Percentiles rank a stretch among this genome's conserved stretches.
These are phyloP conservation scores for Procapra przewalskii DNA, from an alignment of 2,113 vertebrate genomes.

Conservation along the genomic window DNA sequence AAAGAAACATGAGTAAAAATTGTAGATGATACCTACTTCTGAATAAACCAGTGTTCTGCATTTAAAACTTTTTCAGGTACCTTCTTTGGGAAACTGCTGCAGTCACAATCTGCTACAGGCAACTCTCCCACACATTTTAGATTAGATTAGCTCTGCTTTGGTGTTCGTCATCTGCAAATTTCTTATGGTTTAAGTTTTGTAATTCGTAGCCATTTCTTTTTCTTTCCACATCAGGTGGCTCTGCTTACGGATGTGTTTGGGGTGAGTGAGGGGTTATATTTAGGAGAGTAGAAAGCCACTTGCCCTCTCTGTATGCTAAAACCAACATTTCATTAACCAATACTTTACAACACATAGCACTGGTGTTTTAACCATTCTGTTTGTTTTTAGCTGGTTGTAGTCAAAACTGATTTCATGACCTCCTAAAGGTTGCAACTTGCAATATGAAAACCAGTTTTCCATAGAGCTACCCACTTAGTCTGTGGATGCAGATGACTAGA, in stretches of 20 bases:
- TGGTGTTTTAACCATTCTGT: not conserved
- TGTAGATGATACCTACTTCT: not conserved
- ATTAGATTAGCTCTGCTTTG: not conserved
- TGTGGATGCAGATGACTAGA: not conserved
- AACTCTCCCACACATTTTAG: not conserved
- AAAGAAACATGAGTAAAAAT: not conserved
- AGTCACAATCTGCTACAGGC: not conserved
- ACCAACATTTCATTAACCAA: not conserved
- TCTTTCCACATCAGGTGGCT: not conserved
- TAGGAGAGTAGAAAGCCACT: not conserved
- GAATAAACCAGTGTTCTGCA: not conserved
- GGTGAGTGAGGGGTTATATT: not conserved
- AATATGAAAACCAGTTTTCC: not conserved
- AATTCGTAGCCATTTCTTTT: not conserved
- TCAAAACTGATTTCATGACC: not conserved
- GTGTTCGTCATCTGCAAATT: not conserved
- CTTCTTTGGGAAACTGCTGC: not conserved
- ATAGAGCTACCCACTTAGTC: not conserved
- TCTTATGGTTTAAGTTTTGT: not conserved
- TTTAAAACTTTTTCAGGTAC: not conserved
- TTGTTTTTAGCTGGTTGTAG: not conserved
- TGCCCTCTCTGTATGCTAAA: not conserved
- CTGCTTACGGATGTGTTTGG: not conserved
- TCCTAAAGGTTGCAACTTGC: not conserved
- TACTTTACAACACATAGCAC: not conserved